Evolutionary conservation across 2,797 vertebrate genomes (phyloP), one percentile per base, ranked within the genome.

Genomic region (Coilia nasus): DNA sequence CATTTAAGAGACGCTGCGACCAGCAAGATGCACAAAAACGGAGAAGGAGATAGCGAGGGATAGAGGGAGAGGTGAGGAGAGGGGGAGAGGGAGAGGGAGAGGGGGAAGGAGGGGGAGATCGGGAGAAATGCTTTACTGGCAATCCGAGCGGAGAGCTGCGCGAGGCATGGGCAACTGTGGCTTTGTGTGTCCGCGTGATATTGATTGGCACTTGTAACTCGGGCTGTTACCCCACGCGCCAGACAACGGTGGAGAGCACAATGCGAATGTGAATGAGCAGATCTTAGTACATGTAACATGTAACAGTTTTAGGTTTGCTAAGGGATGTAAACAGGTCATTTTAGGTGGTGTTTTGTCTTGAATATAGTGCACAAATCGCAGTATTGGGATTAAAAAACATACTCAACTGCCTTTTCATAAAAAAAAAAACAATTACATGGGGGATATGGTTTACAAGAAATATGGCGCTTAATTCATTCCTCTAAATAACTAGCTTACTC

Each of bases 131-230:
- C 83, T 84, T n/a, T 10, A 21, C 46, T 60, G 60, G 57, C n/a
- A 21, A 3, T 23, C 9, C 64, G 60, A 62, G 14, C 31, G 41
- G 31, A 41, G 81, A 57, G 81, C 35, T 11, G 28, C 6, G 56
- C 67, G 9, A 41, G 75, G 59, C 12, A 10, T 35, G 23, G 92
- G 93, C 87, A 91, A 94, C 92, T 88, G 92, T 91, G 93, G 93
- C 86, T 62, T 71, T 88, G 90, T 92, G 93, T 94, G 93, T 94
- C 94, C 93, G 93, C 88, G 57, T 92, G 54, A 85, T 84, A 78
- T 83, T 67, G 91, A 93, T 89, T 93, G 91, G 92, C 93, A 92
- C 88, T 89, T 87, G 91, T 92, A 91, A 92, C 93, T 93, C 91
- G 17, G 11, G 31, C 10, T n/a, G 80, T 81, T 25, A 57, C 28